Percentiles rank a stretch among this genome's conserved stretches.
phyloP scores from a whole-genome alignment of 2,113 vertebrate species.

The Solea solea region DNA sequence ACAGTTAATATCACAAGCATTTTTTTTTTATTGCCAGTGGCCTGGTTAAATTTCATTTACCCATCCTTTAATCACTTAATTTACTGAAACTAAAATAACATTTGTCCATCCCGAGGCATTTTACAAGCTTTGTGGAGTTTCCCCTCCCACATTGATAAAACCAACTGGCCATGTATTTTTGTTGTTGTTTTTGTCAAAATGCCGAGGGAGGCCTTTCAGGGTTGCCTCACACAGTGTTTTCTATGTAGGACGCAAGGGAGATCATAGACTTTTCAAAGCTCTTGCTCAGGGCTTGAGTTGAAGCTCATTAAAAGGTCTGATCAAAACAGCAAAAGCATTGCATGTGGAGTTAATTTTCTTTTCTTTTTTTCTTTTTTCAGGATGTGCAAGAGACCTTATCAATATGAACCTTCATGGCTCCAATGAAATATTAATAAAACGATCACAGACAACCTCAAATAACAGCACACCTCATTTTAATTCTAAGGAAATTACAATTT shows the following conservation, averaged over 20 bases:
- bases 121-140: constrained; percentile 3
- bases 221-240: constrained; percentile 25
- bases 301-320: constrained; percentile 77
- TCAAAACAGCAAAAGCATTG: constrained; percentile 64
- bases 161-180: constrained; percentile 18
- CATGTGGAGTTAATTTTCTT: constrained; percentile 71
- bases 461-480: constrained; percentile 74
- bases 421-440: constrained; percentile 69
- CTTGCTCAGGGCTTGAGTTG: constrained; percentile 59
- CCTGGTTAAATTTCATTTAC: not conserved
- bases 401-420: constrained; percentile 58
- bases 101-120: not conserved
- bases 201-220: constrained; percentile 21
- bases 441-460: constrained; percentile 57
- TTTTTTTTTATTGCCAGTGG: not conserved
- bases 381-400: constrained; percentile 66
- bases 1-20: not conserved
- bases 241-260: constrained; percentile 17
- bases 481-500: constrained; percentile 70
- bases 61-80: not conserved
- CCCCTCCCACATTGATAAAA: constrained; percentile 20
- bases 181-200: constrained; percentile 9
- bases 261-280: constrained; percentile 53
- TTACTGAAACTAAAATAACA: constrained; percentile 31
- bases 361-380: constrained; percentile 23